Percentiles rank a stretch among this genome's conserved stretches.
Conservation (phyloP, 2,113 vertebrate genomes). For the Pampusana beccarii region DNA sequence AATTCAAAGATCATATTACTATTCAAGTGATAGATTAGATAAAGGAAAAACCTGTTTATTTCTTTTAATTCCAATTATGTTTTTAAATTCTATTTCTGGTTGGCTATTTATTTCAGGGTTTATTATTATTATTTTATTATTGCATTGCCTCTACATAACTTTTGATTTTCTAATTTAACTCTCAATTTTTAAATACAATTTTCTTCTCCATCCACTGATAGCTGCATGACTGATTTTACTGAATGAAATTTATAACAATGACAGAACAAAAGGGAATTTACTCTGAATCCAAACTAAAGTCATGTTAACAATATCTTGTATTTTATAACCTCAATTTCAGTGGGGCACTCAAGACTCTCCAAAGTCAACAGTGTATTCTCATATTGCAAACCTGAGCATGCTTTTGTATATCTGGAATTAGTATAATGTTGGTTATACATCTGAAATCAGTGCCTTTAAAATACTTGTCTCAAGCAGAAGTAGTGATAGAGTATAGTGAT, state of each 20-base stretch:
- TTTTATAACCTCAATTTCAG: conserved; percentile 7
- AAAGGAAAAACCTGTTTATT: not conserved
- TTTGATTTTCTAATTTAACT: conserved; percentile 33
- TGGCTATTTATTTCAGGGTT: not conserved
- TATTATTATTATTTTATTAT: not conserved
- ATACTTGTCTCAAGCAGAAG: not conserved
- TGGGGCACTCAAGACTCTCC: not conserved
- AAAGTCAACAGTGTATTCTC: not conserved
- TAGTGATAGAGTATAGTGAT: not conserved
- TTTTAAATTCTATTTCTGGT: conserved; percentile 7
- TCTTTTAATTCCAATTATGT: conserved; percentile 36
- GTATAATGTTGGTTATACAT: not conserved
- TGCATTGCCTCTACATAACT: not conserved
- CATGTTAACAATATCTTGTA: conserved; percentile 17
- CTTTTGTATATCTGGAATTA: not conserved
- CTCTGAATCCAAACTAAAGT: not conserved
- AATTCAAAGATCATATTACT: conserved; percentile 23
- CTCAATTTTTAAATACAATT: conserved; percentile 19
- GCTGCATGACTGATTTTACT: conserved; percentile 43
- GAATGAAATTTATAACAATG: conserved; percentile 38
- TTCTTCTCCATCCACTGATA: not conserved
- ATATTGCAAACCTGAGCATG: not conserved
- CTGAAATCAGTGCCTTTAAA: not conserved
- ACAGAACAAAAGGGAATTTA: conserved; percentile 39
- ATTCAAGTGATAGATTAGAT: conserved; percentile 27